Conservation (phyloP, 2,113 vertebrate genomes). For the Alouatta palliata region DNA sequence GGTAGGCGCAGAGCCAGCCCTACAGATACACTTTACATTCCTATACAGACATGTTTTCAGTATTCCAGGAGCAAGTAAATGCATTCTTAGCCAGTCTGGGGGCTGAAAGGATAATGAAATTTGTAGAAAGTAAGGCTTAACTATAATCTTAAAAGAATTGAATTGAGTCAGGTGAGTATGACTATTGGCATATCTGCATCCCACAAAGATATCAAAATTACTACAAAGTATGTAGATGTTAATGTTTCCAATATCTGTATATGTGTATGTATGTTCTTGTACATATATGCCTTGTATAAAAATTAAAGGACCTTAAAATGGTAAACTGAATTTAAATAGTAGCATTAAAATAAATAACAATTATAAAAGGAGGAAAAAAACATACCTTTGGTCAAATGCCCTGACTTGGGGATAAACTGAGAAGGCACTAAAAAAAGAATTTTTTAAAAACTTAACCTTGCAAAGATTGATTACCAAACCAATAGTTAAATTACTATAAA, state of each 20-base stretch:
- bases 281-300: neutral
- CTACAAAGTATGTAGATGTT: neutral
- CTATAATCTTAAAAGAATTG: neutral
- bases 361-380: neutral
- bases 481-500: neutral
- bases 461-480: neutral
- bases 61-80: neutral
- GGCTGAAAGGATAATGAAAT: neutral
- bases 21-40: neutral
- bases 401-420: neutral
- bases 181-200: neutral
- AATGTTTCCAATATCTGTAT: neutral
- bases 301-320: conserved; percentile 7
- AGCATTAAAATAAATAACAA: neutral
- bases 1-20: neutral
- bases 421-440: neutral
- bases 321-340: neutral
- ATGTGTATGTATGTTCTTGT: neutral
- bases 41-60: neutral
- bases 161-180: neutral
- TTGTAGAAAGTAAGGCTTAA: neutral
- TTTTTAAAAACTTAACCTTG: neutral
- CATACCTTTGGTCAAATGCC: neutral
- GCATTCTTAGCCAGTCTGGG: neutral
- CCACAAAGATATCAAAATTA: neutral